Base-by-base conservation (phyloP, 2,113 vertebrate species). In the Colinus virginianus region DNA sequence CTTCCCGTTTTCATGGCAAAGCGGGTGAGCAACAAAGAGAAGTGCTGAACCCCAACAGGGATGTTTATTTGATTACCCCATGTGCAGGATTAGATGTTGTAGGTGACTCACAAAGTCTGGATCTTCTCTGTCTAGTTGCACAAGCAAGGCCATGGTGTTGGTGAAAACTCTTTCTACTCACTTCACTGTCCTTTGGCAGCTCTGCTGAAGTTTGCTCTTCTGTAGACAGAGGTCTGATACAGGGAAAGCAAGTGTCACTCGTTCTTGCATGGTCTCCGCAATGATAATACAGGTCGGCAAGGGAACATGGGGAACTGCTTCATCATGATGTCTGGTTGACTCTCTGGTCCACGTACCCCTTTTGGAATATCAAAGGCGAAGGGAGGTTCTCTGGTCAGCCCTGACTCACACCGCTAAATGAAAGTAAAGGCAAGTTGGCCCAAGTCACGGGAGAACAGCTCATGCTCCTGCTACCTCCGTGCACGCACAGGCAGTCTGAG, bases 371-470 rank as follows among this genome's bases (percentile, higher is more conserved):
- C 87, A 94, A 91, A 93, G 85, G 64, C 71, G 74, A 82, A 85
- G 64, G 61, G 76, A 93, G 77, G 80, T 58, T 86, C 58, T 80
- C 51, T 82, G 88, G 79, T 63, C 64, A 88, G 78, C 68, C 82
- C 71, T 91, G 91, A 95, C 87, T 91, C 93, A 91, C 49, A 12
- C 40, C 38, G 15, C 19, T 46, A 62, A 80, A 78, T 51, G 46
- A 87, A 90, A 93, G 90, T 59, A 78, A 55, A 85, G 90, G 72
- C 82, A 90, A 92, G 76, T 64, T 63, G 83, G 72, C 64, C 88
- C 68, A 88, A 77, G 77, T 69, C 86, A 93, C 0, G 1, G 59
- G 71, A 95, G 64, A 67, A 94, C 71, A 91, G 71, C 76, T 96
- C 91, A 91, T 1, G 3, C 45, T 70, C 23, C 75, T 67, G 67